Percentiles rank a stretch among this genome's conserved stretches.
Conservation (phyloP, 2,797 vertebrate species). For the Babyrousa celebensis region DNA sequence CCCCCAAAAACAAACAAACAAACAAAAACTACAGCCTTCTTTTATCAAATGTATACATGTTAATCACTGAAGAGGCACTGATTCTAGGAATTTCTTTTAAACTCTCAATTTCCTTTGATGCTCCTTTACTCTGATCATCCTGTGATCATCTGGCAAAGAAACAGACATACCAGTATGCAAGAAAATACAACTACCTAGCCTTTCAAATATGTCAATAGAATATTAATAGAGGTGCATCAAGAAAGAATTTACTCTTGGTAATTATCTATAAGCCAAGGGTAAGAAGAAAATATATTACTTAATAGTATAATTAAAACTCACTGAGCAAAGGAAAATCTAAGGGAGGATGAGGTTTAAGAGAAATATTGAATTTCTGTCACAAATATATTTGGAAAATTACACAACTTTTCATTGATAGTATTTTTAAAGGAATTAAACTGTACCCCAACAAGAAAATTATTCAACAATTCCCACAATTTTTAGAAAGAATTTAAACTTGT, state of each 20-base stretch:
- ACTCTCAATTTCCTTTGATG: constrained; percentile 31
- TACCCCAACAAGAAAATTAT: constrained; percentile 41
- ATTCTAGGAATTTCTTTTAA: constrained; percentile 62
- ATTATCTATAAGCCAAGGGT: constrained; percentile 59
- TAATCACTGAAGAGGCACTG: constrained; percentile 14
- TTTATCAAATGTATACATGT: constrained; percentile 30
- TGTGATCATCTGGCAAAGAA: constrained; percentile 39
- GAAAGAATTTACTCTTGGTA: constrained; percentile 54
- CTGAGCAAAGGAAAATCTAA: constrained; percentile 1
- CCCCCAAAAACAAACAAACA: neutral
- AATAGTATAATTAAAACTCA: constrained; percentile 61
- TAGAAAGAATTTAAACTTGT: constrained; percentile 44
- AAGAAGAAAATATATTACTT: constrained; percentile 2
- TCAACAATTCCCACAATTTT: constrained; percentile 64
- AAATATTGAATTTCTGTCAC: constrained; percentile 48
- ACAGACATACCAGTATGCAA: constrained; percentile 31
- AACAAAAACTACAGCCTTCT: neutral
- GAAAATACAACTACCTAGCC: constrained; percentile 8
- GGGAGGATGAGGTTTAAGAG: constrained; percentile 11
- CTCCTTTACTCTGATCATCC: constrained; percentile 27
- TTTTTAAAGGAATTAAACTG: constrained; percentile 59
- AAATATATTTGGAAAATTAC: constrained; percentile 58
- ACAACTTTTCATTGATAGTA: constrained; percentile 52
- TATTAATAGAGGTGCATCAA: neutral
- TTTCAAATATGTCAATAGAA: constrained; percentile 42